phyloP scores from a whole-genome alignment of 2,797 vertebrate genomes.

The Nothura maculosa region DNA sequence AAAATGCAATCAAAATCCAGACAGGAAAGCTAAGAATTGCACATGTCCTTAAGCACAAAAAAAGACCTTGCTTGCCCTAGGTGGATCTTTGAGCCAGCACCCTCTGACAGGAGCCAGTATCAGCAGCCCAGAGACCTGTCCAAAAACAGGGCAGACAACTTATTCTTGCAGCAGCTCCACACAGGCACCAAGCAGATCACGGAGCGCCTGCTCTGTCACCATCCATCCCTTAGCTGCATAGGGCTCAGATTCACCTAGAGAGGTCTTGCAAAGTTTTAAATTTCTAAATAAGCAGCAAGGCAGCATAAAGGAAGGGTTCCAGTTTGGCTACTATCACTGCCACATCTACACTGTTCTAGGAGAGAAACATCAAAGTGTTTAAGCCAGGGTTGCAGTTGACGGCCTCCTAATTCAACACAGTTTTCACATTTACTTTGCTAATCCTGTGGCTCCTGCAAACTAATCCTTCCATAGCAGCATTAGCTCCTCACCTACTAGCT shows the following conservation, averaged over 20 bases:
- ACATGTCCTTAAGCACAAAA: not conserved
- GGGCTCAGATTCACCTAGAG: not conserved
- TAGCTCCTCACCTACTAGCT: not conserved
- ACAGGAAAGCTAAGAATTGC: not conserved
- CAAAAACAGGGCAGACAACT: not conserved
- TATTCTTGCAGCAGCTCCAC: not conserved
- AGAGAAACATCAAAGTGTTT: not conserved
- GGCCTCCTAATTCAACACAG: not conserved
- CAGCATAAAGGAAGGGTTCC: not conserved
- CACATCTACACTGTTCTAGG: not conserved
- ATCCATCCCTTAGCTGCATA: rapidly evolving
- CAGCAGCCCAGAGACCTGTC: not conserved
- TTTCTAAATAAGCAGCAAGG: not conserved
- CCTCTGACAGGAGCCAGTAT: not conserved
- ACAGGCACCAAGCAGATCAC: not conserved
- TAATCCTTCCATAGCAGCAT: not conserved
- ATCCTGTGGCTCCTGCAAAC: not conserved
- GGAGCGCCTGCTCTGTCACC: not conserved
- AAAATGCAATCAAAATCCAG: too few species aligned
- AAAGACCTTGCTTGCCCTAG: not conserved
- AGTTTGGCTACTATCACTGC: not conserved
- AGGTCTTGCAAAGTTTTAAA: not conserved
- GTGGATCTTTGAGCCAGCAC: not conserved
- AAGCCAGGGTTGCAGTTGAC: not conserved
- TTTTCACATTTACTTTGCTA: not conserved